Percentiles rank a stretch among this genome's conserved stretches.
These are phyloP conservation scores for Hedya salicella DNA, from an alignment of 2,888 invertebrate genomes.

Conservation along the genomic window DNA sequence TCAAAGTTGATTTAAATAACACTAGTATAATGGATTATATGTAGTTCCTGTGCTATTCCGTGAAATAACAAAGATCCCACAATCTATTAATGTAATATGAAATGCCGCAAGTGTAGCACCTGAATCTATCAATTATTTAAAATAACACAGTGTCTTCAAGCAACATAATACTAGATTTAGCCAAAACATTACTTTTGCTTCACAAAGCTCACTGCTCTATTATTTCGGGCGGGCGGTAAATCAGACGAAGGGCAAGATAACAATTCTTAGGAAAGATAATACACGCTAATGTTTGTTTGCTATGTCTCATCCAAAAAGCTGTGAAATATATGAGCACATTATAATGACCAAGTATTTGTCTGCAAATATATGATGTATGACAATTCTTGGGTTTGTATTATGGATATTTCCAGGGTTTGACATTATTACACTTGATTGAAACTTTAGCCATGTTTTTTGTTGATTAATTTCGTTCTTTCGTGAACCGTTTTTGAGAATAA, in stretches of 20 bases:
- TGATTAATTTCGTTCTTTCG: too few species aligned
- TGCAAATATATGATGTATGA: background rate
- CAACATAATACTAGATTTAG: constrained; percentile 24
- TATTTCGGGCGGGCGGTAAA: constrained; percentile 41
- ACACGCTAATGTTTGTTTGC: constrained; percentile 38
- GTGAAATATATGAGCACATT: constrained; percentile 38
- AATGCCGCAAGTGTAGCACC: too few species aligned
- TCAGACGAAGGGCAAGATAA: constrained; percentile 39
- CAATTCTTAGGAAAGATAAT: constrained; percentile 40
- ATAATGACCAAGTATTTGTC: constrained; percentile 10
- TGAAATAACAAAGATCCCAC: too few species aligned
- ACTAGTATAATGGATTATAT: too few species aligned
- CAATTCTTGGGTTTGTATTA: background rate
- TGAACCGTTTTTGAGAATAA: too few species aligned
- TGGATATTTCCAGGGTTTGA: background rate
- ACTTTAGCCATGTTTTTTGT: too few species aligned
- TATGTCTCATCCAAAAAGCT: constrained; percentile 29
- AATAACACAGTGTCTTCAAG: background rate
- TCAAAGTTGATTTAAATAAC: too few species aligned
- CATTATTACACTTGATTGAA: too few species aligned
- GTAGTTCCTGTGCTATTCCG: too few species aligned
- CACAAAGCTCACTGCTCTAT: constrained; percentile 29
- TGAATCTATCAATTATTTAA: too few species aligned
- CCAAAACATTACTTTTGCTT: constrained; percentile 27
- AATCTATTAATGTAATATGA: too few species aligned